Evolutionary conservation across 2,797 vertebrate genomes (phyloP).

Genomic region (Alauda arvensis): DNA sequence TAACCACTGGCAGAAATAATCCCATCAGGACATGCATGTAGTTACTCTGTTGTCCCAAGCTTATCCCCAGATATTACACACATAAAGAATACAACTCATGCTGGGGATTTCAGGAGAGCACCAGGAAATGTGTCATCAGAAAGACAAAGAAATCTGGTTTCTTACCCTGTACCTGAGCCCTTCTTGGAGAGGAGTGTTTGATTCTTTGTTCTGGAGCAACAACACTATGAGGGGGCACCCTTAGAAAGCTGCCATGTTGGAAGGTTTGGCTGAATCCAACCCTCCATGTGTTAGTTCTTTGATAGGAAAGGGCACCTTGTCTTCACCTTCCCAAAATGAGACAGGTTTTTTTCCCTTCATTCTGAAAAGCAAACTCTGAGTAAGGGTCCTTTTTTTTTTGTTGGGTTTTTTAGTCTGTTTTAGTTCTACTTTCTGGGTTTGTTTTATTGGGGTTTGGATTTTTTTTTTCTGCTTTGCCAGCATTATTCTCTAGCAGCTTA

Average conservation of each 20-base stretch:
- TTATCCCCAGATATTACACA: slow-evolving; percentile 19
- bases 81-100: neutral
- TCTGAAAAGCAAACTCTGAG: neutral
- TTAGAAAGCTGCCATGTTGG: neutral
- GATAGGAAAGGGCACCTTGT: neutral
- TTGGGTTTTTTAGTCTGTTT: neutral
- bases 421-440: neutral
- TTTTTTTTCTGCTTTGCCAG: neutral
- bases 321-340: neutral
- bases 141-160: neutral
- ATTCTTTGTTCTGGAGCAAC: neutral
- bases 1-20: neutral
- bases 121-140: neutral
- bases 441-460: neutral
- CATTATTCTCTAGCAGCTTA: neutral
- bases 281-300: neutral
- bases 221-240: rapidly evolving
- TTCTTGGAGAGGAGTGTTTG: neutral
- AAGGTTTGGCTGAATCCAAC: neutral
- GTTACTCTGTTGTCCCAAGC: neutral
- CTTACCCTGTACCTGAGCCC: neutral
- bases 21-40: neutral
- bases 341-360: neutral
- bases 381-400: neutral
- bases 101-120: neutral